Evolutionary conservation across 2,113 vertebrate species (phyloP).

Genomic region (Phasianus colchicus): DNA sequence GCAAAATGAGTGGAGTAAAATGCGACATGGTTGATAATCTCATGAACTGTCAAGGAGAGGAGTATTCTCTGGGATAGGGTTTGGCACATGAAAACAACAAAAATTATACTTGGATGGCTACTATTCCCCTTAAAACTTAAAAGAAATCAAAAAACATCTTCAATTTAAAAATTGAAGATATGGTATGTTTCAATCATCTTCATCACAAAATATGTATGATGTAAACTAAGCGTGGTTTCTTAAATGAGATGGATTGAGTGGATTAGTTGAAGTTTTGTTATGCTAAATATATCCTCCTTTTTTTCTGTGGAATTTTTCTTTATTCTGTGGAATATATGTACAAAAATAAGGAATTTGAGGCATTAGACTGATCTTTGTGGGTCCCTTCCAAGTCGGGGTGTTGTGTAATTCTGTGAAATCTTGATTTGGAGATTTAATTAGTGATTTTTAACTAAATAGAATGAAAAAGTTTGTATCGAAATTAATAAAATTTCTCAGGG

Average conservation of each 20-base stretch:
- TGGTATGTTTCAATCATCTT: not conserved
- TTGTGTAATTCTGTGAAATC: not conserved
- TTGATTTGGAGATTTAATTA: not conserved
- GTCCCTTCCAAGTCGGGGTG: too few relatives aligned
- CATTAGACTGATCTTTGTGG: too few relatives aligned
- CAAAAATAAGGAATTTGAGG: not conserved
- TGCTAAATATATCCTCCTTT: not conserved
- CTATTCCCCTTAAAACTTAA: not conserved
- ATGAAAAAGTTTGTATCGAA: not conserved
- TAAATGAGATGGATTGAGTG: not conserved
- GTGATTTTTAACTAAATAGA: not conserved
- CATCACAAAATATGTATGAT: not conserved
- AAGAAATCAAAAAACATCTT: not conserved
- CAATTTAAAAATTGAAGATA: not conserved
- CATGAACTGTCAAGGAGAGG: not conserved
- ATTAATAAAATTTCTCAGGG: not conserved
- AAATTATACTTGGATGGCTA: not conserved
- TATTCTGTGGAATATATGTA: not conserved
- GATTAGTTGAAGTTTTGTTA: not conserved
- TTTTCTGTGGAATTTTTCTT: not conserved
- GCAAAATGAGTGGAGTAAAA: not conserved
- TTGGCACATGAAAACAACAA: not conserved
- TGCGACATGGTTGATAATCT: rapidly evolving
- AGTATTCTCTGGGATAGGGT: not conserved
- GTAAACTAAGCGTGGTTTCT: not conserved